phyloP scores from a whole-genome alignment of 2,113 vertebrate species.

The Probosciger aterrimus region DNA sequence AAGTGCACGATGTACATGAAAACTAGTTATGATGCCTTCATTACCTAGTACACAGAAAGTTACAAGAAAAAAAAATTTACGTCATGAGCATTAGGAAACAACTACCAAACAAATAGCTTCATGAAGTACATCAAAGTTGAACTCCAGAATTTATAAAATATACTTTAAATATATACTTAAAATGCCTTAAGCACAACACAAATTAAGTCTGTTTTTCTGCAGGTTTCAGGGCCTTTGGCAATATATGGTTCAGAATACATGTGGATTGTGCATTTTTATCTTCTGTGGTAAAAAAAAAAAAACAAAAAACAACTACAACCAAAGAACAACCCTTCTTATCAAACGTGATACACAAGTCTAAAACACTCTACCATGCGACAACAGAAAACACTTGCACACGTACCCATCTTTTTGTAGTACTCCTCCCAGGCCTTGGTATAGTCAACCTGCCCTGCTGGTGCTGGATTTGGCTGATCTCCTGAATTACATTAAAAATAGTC shows the following conservation, averaged over 20 bases:
- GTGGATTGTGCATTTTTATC: rapidly evolving
- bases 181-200: neutral
- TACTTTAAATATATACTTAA: neutral
- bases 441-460: slow-evolving; percentile 97
- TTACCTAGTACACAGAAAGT: neutral
- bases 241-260: neutral
- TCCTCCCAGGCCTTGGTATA: slow-evolving; percentile 99
- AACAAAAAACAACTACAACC: neutral
- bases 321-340: neutral
- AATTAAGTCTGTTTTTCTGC: neutral
- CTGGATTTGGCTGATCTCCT: slow-evolving; percentile 97
- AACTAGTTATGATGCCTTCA: neutral
- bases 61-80: neutral
- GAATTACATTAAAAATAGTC: slow-evolving; percentile 18
- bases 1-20: neutral
- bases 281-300: rapidly evolving
- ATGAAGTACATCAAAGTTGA: neutral
- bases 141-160: neutral
- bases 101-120: neutral
- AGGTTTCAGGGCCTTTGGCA: neutral
- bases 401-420: slow-evolving; percentile 99
- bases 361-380: neutral
- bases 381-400: slow-evolving; percentile 11
- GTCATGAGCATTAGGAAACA: neutral
- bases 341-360: rapidly evolving